These are phyloP conservation scores for Moxostoma hubbsi DNA, from an alignment of 2,797 vertebrate genomes.

Conservation along the genomic window DNA sequence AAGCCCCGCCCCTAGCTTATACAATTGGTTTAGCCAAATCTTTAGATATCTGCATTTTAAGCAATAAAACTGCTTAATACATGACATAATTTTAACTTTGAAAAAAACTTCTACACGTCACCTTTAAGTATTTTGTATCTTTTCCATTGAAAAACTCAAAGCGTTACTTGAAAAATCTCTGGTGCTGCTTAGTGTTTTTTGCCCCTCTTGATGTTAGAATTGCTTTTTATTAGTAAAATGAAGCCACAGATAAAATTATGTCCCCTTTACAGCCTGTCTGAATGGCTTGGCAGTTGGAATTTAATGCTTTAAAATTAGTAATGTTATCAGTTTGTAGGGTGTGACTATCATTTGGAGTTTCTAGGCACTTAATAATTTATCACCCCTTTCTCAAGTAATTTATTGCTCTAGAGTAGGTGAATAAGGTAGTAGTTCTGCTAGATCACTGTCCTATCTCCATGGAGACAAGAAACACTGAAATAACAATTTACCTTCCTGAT, in stretches of 20 bases:
- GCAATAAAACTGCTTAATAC: no score
- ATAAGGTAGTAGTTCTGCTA: not conserved
- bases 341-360: not conserved
- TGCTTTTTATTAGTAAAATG: not conserved
- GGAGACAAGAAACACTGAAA: not conserved
- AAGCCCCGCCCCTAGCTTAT: no score
- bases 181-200: not conserved
- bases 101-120: no score
- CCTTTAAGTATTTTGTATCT: no score
- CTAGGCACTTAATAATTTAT: not conserved
- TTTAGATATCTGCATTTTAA: no score
- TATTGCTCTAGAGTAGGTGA: not conserved
- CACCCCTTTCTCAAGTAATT: not conserved
- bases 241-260: not conserved
- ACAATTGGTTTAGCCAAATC: no score
- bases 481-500: slow-evolving; percentile 6
- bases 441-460: not conserved
- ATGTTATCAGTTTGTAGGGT: slow-evolving; percentile 3
- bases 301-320: slow-evolving; percentile 1
- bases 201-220: not conserved
- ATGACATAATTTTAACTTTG: no score
- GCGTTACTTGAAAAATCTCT: no score
- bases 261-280: not conserved
- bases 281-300: not conserved
- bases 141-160: not conserved